Conservation (phyloP, 1,140 invertebrate genomes). For the Oreohelix idahoensis region DNA sequence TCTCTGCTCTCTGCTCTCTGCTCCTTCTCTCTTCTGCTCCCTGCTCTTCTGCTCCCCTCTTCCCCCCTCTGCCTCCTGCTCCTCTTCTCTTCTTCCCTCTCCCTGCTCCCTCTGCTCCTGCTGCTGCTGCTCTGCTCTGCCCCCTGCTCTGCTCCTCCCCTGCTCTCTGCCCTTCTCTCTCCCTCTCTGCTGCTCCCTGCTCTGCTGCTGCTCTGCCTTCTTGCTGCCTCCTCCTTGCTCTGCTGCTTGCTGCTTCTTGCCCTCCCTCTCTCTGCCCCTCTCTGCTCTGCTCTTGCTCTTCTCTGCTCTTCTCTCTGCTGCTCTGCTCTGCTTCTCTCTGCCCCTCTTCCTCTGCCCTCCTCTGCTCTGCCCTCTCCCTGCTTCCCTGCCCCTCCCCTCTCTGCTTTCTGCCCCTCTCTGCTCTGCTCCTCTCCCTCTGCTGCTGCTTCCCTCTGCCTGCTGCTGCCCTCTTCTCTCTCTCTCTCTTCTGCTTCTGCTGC, state of each 20-base stretch:
- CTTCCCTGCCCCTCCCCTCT: not conserved
- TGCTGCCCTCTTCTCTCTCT: not conserved
- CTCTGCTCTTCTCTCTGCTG: not conserved
- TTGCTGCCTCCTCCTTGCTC: not conserved
- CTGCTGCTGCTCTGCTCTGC: not conserved
- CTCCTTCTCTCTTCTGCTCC: not conserved
- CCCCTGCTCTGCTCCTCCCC: not conserved
- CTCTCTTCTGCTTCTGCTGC: not conserved
- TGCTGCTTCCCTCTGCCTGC: not conserved
- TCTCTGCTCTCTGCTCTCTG: not conserved
- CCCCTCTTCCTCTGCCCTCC: too few relatives aligned
- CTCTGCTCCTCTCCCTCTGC: not conserved
- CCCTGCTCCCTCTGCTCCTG: not conserved
- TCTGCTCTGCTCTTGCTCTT: not conserved
- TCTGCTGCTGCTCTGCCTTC: too few relatives aligned
- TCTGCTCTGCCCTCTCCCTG: not conserved
- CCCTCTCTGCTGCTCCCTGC: not conserved
- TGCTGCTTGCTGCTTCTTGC: not conserved
- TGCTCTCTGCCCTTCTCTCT: not conserved
- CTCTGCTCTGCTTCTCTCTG: not conserved
- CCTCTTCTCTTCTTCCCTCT: not conserved
- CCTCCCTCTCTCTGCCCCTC: not conserved
- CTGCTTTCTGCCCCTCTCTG: not conserved
- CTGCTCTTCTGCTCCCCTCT: not conserved
- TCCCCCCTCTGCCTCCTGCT: not conserved